Percentiles rank a stretch among this genome's conserved stretches.
Conservation (phyloP, 2,113 vertebrate genomes). For the Merops nubicus region DNA sequence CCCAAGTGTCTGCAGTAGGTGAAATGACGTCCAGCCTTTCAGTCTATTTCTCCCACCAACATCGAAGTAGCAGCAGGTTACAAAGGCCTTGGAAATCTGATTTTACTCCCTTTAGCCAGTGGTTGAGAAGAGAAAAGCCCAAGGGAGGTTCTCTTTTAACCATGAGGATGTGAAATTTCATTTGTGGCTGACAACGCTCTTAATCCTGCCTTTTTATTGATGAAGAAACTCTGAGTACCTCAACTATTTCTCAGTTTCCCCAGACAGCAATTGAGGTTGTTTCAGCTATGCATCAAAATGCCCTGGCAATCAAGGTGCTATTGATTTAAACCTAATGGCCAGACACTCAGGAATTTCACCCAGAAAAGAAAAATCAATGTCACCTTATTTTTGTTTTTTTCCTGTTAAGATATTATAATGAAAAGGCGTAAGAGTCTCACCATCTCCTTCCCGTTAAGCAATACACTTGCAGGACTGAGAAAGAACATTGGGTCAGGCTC, state of each 20-base stretch:
- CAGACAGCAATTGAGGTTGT: slow-evolving; percentile 7
- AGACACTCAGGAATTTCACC: not conserved
- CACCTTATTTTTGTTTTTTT: not conserved
- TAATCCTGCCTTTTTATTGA: not conserved
- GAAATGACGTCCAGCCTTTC: not conserved
- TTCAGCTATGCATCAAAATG: slow-evolving; percentile 7
- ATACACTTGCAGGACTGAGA: not conserved
- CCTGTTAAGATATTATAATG: not conserved
- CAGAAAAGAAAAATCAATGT: not conserved
- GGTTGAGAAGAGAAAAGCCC: not conserved
- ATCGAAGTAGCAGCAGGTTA: not conserved
- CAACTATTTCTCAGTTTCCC: not conserved
- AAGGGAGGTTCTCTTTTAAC: not conserved
- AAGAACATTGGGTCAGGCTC: not conserved
- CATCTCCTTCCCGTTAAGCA: not conserved
- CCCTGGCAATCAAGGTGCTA: not conserved
- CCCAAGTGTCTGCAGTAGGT: not conserved
- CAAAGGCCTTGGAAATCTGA: not conserved
- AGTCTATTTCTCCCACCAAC: not conserved
- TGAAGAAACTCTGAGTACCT: not conserved
- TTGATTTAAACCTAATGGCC: not conserved
- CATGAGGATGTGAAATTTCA: not conserved
- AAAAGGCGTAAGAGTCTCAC: not conserved
- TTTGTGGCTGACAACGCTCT: not conserved
- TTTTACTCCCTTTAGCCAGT: not conserved